Conservation (phyloP, 2,888 invertebrate genomes). For the Synanthedon tipuliformis region DNA sequence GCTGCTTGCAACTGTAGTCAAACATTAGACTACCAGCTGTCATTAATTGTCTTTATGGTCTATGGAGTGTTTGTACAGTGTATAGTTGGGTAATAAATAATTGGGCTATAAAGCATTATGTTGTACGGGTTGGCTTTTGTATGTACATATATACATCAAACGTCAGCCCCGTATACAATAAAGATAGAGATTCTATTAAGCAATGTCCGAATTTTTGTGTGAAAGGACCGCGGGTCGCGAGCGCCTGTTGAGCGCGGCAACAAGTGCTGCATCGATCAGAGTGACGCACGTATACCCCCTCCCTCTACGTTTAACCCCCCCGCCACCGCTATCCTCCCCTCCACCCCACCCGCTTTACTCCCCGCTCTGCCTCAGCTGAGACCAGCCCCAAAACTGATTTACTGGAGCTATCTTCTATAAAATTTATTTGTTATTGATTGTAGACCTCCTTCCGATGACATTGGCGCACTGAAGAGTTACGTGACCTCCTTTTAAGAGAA, state of each 20-base stretch:
- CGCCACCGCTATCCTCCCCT: conserved; percentile 9
- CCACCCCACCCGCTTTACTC: conserved; percentile 9
- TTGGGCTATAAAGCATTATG: too few species aligned
- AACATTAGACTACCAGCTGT: too few species aligned
- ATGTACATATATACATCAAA: too few species aligned
- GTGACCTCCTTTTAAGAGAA: neutral
- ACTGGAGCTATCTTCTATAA: conserved; percentile 26
- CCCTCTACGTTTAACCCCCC: conserved; percentile 6
- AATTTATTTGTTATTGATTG: conserved; percentile 12
- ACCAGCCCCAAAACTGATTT: conserved; percentile 34
- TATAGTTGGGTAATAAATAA: too few species aligned
- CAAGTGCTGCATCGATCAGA: conserved; percentile 66
- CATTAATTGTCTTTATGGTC: too few species aligned
- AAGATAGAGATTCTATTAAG: neutral
- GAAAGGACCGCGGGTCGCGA: conserved; percentile 6
- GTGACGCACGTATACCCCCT: conserved; percentile 38
- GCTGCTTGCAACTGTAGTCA: too few species aligned
- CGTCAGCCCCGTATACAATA: neutral
- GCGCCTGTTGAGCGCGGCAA: conserved; percentile 61
- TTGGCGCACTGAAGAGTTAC: neutral
- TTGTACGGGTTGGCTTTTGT: too few species aligned
- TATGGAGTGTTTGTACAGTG: too few species aligned
- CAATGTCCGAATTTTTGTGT: conserved; percentile 2
- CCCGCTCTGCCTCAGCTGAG: conserved; percentile 13
- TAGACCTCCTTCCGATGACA: neutral